Conservation (phyloP, 2,113 vertebrate species). For the Alligator mississippiensis region DNA sequence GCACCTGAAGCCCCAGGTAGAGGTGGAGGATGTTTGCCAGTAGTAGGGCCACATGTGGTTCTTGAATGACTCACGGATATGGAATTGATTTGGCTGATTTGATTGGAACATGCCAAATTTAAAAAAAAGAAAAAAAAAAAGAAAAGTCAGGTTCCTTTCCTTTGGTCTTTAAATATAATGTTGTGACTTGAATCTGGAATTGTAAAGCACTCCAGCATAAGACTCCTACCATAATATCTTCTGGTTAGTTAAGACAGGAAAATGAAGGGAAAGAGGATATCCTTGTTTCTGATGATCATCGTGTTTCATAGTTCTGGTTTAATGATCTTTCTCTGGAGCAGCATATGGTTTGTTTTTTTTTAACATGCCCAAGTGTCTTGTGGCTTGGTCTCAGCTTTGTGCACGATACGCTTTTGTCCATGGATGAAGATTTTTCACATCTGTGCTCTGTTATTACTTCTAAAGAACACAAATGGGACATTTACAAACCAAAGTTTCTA, state of each 20-base stretch:
- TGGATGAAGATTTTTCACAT: neutral
- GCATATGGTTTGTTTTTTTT: neutral
- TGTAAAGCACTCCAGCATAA: conserved; percentile 10
- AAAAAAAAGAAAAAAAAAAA: too few relatives aligned
- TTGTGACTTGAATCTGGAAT: neutral
- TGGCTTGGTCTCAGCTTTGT: neutral
- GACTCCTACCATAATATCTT: neutral
- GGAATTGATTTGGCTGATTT: too few relatives aligned
- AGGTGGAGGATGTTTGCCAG: too few relatives aligned
- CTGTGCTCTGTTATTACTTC: conserved; percentile 20
- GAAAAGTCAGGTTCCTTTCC: conserved; percentile 4
- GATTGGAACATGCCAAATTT: too few relatives aligned
- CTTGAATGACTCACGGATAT: too few relatives aligned
- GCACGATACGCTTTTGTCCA: too few relatives aligned
- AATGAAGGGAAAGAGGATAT: neutral
- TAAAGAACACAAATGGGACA: neutral
- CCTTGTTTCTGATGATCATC: neutral
- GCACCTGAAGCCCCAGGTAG: too few relatives aligned
- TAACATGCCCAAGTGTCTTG: neutral
- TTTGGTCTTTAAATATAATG: neutral
- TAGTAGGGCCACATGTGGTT: too few relatives aligned
- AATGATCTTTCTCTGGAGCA: neutral
- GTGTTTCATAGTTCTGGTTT: neutral
- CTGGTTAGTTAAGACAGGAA: neutral
- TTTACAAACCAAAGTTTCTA: conserved; percentile 49